Evolutionary conservation across 1,140 invertebrate species (phyloP).

Genomic region (Euura saliciscinereae): DNA sequence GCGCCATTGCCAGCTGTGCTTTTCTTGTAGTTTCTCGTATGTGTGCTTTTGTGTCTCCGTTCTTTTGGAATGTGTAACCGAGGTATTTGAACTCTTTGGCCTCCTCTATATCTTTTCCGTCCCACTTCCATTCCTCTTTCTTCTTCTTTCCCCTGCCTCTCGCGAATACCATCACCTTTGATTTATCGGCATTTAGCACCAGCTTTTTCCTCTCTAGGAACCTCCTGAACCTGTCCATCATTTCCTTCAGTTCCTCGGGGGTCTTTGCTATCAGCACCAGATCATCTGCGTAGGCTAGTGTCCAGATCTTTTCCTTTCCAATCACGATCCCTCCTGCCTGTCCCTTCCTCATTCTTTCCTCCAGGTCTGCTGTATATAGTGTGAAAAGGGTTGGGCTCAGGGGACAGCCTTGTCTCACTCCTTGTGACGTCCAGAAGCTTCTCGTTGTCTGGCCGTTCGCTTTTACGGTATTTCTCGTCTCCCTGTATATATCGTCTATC

Average conservation of each 20-base stretch:
- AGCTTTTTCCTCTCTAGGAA: not conserved
- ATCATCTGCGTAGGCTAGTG: too few relatives aligned
- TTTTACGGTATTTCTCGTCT: too few relatives aligned
- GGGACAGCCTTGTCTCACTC: not conserved
- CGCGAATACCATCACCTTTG: not conserved
- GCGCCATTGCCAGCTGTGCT: not conserved
- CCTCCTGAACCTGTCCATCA: not conserved
- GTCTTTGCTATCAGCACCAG: too few relatives aligned
- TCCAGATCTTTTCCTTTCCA: not conserved
- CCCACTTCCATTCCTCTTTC: not conserved
- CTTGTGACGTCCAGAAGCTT: not conserved
- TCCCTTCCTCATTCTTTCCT: too few relatives aligned
- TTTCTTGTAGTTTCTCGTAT: not conserved
- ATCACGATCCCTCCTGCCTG: too few relatives aligned
- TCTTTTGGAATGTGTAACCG: too few relatives aligned
- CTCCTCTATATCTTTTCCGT: not conserved
- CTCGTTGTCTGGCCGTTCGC: not conserved
- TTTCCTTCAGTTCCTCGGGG: not conserved
- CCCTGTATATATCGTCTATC: too few relatives aligned
- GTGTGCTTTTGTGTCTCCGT: not conserved
- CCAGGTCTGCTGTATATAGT: not conserved
- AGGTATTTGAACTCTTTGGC: too few relatives aligned
- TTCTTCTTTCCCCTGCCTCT: not conserved
- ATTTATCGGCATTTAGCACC: too few relatives aligned
- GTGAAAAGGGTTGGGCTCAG: too few relatives aligned